Percentiles rank a stretch among this genome's conserved stretches.
Conservation (phyloP, 2,888 invertebrate species). For the Xestoiulus laeticollis region DNA sequence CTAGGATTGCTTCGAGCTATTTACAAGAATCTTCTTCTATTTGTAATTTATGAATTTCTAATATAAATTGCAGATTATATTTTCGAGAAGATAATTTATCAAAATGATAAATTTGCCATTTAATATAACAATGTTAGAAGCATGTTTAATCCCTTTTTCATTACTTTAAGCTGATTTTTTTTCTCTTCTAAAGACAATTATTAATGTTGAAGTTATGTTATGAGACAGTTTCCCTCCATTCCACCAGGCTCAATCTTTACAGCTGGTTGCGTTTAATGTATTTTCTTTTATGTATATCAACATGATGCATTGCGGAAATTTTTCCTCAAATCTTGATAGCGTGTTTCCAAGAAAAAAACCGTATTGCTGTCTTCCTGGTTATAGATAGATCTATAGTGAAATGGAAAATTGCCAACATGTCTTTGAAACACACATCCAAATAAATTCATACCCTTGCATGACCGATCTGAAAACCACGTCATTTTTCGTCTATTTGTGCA, state of each 20-base stretch:
- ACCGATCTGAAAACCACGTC: neutral
- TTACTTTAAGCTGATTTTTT: neutral
- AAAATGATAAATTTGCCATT: neutral
- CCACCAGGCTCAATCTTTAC: neutral
- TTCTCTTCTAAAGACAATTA: neutral
- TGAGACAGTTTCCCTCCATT: neutral
- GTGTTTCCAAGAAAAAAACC: neutral
- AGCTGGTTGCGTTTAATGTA: neutral
- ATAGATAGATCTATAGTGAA: neutral
- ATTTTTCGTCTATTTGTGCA: neutral
- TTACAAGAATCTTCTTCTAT: too few relatives aligned
- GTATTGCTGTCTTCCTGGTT: neutral
- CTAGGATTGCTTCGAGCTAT: too few relatives aligned
- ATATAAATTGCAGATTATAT: neutral
- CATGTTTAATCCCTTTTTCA: neutral
- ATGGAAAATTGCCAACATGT: neutral
- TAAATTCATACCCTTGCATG: neutral
- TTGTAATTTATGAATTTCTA: too few relatives aligned
- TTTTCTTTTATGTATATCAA: neutral
- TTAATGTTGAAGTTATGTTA: neutral
- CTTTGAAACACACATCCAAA: neutral
- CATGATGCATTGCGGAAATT: neutral
- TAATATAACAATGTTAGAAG: neutral
- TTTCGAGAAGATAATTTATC: neutral
- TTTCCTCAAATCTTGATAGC: neutral